Evolutionary conservation across 2,113 vertebrate species (phyloP).

Genomic region (Cyprinodon variegatus): DNA sequence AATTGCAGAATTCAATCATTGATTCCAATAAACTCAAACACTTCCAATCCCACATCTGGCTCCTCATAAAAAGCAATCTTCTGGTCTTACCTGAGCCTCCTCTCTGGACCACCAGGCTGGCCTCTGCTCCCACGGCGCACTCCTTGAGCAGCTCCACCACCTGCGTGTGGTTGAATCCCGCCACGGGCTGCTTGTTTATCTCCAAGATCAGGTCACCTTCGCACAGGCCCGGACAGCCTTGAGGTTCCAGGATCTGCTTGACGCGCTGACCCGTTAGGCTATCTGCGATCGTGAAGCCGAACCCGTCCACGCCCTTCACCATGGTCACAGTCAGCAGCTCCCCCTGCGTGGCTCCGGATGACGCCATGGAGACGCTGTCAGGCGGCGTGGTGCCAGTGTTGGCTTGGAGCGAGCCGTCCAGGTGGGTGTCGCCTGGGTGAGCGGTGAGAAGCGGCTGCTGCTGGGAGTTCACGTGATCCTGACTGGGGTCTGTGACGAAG

Average conservation of each 20-base stretch:
- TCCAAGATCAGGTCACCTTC: slow-evolving; percentile 98
- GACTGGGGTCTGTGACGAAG: slow-evolving; percentile 77
- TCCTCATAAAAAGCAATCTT: not conserved
- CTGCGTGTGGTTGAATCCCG: slow-evolving; percentile 93
- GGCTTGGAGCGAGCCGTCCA: slow-evolving; percentile 89
- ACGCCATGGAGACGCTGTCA: slow-evolving; percentile 95
- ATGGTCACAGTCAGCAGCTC: slow-evolving; percentile 96
- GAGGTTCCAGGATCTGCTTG: slow-evolving; percentile 96
- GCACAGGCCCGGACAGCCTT: slow-evolving; percentile 94
- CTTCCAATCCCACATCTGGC: slow-evolving; percentile 18
- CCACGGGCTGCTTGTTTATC: slow-evolving; percentile 96
- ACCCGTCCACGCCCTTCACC: slow-evolving; percentile 96
- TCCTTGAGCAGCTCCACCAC: slow-evolving; percentile 99
- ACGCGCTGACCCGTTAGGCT: slow-evolving; percentile 93
- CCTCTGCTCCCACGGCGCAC: slow-evolving; percentile 90
- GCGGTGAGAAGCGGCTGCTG: slow-evolving; percentile 83
- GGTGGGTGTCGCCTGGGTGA: slow-evolving; percentile 91
- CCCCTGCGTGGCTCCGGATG: slow-evolving; percentile 91
- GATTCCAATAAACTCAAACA: slow-evolving; percentile 26
- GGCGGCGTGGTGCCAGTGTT: slow-evolving; percentile 79
- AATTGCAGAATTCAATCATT: slow-evolving; percentile 27
- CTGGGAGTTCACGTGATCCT: slow-evolving; percentile 85
- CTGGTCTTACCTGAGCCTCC: slow-evolving; percentile 81
- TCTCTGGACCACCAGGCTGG: slow-evolving; percentile 93
- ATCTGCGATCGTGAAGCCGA: slow-evolving; percentile 98